A percentile compares a stretch with the other conserved stretches of the same genome.
These are phyloP conservation scores for Anguilla marmorata DNA, from an alignment of 2,797 vertebrate genomes.

Conservation along the genomic window DNA sequence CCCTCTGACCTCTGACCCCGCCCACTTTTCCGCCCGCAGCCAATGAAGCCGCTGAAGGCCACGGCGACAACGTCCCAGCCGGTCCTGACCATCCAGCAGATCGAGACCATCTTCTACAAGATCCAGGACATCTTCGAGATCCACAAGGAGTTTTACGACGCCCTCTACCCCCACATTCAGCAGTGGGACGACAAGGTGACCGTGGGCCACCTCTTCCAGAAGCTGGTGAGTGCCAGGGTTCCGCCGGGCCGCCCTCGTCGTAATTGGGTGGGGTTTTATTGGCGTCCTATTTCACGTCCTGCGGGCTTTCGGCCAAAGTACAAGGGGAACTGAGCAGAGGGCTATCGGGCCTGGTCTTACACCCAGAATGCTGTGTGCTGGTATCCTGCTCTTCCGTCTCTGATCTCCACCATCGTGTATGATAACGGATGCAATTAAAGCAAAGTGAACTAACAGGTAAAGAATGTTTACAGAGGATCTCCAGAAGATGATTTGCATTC, in stretches of 20 bases:
- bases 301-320: background rate
- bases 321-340: background rate
- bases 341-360: no score
- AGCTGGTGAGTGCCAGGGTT: slow-evolving; percentile 78
- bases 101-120: slow-evolving; percentile 97
- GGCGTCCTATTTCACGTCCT: background rate
- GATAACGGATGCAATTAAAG: no score
- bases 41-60: slow-evolving; percentile 94
- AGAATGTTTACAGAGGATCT: no score
- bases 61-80: slow-evolving; percentile 94
- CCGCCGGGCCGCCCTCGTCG: background rate
- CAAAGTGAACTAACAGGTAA: no score
- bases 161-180: slow-evolving; percentile 88
- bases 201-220: slow-evolving; percentile 95
- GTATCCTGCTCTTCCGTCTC: no score
- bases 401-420: no score
- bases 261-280: background rate
- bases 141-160: slow-evolving; percentile 96
- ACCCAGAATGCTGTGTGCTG: background rate
- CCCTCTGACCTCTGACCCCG: background rate
- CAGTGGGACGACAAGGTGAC: slow-evolving; percentile 95
- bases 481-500: no score
- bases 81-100: slow-evolving; percentile 90
- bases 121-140: slow-evolving; percentile 96
- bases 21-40: slow-evolving; percentile 66